These are phyloP conservation scores for Deilephila elpenor DNA, from an alignment of 2,888 invertebrate genomes.

Conservation along the genomic window DNA sequence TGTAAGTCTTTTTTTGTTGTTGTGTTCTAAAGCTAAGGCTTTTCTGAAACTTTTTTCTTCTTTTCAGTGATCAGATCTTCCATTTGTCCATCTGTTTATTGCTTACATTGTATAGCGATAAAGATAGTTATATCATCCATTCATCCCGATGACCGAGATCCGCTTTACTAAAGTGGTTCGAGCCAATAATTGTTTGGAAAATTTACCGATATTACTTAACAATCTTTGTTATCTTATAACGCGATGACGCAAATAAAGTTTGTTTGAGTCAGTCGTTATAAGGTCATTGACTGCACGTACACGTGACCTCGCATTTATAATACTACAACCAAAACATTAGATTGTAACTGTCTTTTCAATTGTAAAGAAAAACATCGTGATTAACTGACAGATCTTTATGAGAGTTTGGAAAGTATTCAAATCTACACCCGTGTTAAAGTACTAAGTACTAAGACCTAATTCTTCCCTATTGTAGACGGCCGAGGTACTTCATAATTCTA, in stretches of 20 bases:
- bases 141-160: not conserved
- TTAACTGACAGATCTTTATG: not conserved
- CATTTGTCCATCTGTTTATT: too few relatives aligned
- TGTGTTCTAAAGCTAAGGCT: too few relatives aligned
- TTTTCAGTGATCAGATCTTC: too few relatives aligned
- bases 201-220: slow-evolving; percentile 11
- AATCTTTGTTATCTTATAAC: slow-evolving; percentile 17
- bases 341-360: not conserved
- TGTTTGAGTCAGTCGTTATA: not conserved
- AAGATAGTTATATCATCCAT: not conserved
- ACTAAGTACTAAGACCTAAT: too few relatives aligned
- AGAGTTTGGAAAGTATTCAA: not conserved
- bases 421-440: too few relatives aligned
- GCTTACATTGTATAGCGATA: too few relatives aligned
- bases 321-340: slow-evolving; percentile 17
- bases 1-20: too few relatives aligned
- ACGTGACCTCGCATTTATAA: not conserved
- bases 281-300: slow-evolving; percentile 22
- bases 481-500: too few relatives aligned
- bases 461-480: too few relatives aligned
- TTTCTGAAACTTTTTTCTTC: too few relatives aligned
- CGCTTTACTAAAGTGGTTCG: not conserved
- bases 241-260: slow-evolving; percentile 22
- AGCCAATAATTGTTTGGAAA: slow-evolving; percentile 6
- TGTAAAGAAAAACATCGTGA: not conserved